Base-by-base conservation (phyloP, 1,140 invertebrate genomes). In the Hylyphantes graminicola region DNA sequence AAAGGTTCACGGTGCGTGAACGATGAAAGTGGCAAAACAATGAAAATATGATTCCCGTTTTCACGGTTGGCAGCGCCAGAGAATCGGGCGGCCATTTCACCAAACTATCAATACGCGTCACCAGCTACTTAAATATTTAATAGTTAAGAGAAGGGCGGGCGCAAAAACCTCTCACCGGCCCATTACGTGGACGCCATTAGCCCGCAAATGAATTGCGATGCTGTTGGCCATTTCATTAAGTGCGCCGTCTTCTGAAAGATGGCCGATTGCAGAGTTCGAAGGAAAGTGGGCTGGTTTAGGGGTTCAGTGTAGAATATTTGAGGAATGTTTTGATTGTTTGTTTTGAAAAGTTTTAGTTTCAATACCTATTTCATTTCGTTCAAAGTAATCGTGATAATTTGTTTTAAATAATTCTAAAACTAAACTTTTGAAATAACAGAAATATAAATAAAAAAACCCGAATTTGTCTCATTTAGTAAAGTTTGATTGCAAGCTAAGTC, bases 1-100 rank as follows among this genome's bases (percentile, higher is more conserved):
- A 51, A 74, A 74, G 68, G 72, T 55, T 74, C 72, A 74, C 19
- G 72, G 54, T 57, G 72, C 72, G 72, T 74, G 51, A 57, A 74
- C 54, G 72, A 50, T 61, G 57, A 61, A 15, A 17, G 35, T 35
- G 35, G 35, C 35, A 17, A 70, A 51, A 70, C 68, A 70, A 70
- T 70, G 68, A 70, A 70, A 70, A 54, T 70, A 70, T 70, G 68
- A 70, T 70, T 70, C 68, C 68, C 68, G 68, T 57, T 74, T 74
- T 55, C 72, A 74, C 68, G 68, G 15, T 70, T 15, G 8, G 15
- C 15, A 53, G 68, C 10, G 8, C 68, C 68, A 48, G 5, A 35
- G 68, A 70, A 70, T 68, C 65, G 65, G 65, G 19, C 65, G 65
- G 19, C 2, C 64, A 21, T 67, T 67, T 21, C 64, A 35, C 15